Evolutionary conservation across 2,113 vertebrate genomes (phyloP).

Genomic region (Channa argus): DNA sequence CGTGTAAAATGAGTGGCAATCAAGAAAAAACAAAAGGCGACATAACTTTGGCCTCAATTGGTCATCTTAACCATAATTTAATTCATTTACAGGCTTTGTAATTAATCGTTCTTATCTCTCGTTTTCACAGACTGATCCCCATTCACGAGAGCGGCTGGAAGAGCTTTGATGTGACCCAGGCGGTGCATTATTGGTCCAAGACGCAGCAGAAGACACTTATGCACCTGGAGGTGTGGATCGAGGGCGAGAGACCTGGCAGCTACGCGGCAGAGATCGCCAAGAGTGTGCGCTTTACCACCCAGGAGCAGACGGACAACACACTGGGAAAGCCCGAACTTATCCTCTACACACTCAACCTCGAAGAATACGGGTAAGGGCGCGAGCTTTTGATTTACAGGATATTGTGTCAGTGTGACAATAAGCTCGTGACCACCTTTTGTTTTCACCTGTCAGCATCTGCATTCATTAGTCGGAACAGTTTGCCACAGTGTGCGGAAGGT

Average conservation of each 20-base stretch:
- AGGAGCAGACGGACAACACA: slow-evolving; percentile 83
- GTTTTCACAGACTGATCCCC: slow-evolving; percentile 87
- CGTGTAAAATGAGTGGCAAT: too few relatives aligned
- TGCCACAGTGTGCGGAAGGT: too few relatives aligned
- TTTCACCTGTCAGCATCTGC: slow-evolving; percentile 36
- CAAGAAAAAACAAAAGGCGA: neutral
- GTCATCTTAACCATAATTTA: slow-evolving; percentile 8
- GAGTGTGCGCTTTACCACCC: slow-evolving; percentile 89
- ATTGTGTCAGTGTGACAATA: slow-evolving; percentile 63
- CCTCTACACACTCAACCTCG: slow-evolving; percentile 90
- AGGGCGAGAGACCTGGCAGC: slow-evolving; percentile 90
- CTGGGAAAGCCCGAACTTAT: slow-evolving; percentile 90
- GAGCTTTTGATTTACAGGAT: slow-evolving; percentile 64
- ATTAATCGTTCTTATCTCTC: slow-evolving; percentile 47
- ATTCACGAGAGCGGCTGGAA: slow-evolving; percentile 93
- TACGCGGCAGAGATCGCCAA: slow-evolving; percentile 88
- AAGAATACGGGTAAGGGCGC: slow-evolving; percentile 88
- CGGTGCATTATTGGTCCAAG: slow-evolving; percentile 92
- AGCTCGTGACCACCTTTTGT: neutral
- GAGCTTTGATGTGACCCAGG: slow-evolving; percentile 96
- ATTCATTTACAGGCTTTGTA: slow-evolving; percentile 7
- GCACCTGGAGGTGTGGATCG: slow-evolving; percentile 93
- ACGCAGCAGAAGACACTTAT: slow-evolving; percentile 84
- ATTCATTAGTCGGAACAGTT: slow-evolving; percentile 28
- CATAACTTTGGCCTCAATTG: neutral